Evolutionary conservation across 37 sponge, comb jelly and placozoan species (phyloP).

Genomic region (Chondrilla cf. caribensis): DNA sequence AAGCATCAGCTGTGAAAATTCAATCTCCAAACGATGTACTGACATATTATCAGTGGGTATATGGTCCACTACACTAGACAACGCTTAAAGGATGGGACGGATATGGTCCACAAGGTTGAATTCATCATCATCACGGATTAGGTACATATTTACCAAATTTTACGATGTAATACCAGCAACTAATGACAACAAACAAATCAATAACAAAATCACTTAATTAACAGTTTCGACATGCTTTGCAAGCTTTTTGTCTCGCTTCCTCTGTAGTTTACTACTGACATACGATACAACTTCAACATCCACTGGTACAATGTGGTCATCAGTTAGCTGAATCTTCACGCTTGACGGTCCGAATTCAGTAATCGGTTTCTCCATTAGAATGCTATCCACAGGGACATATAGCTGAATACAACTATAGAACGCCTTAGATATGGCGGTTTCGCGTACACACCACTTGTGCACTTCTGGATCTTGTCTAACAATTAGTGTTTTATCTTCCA

Average conservation of each 20-base stretch:
- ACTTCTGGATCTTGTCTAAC: conserved; percentile 33
- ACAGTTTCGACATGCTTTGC: not conserved
- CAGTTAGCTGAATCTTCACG: not conserved
- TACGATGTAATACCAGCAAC: too few species aligned
- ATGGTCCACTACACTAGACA: too few species aligned
- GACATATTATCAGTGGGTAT: too few species aligned
- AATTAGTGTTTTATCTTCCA: conserved; percentile 32
- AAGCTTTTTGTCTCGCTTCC: not conserved
- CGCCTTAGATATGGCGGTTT: conserved; percentile 49
- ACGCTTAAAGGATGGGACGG: too few species aligned
- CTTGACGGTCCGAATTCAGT: conserved; percentile 17
- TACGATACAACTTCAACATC: not conserved
- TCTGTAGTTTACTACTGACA: conserved; percentile 1
- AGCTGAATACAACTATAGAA: conserved; percentile 38
- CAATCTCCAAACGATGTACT: too few species aligned
- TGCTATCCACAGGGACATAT: conserved; percentile 66
- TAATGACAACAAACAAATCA: not conserved
- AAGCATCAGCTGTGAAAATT: too few species aligned
- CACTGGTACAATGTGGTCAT: not conserved
- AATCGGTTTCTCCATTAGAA: conserved; percentile 52
- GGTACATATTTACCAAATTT: too few species aligned
- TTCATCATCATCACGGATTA: too few species aligned
- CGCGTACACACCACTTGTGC: conserved; percentile 27
- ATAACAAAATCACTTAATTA: not conserved
- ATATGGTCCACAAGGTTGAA: too few species aligned